Evolutionary conservation across 2,797 vertebrate species (phyloP), one percentile per base, ranked within the genome.

Genomic region (Borostomias antarcticus): DNA sequence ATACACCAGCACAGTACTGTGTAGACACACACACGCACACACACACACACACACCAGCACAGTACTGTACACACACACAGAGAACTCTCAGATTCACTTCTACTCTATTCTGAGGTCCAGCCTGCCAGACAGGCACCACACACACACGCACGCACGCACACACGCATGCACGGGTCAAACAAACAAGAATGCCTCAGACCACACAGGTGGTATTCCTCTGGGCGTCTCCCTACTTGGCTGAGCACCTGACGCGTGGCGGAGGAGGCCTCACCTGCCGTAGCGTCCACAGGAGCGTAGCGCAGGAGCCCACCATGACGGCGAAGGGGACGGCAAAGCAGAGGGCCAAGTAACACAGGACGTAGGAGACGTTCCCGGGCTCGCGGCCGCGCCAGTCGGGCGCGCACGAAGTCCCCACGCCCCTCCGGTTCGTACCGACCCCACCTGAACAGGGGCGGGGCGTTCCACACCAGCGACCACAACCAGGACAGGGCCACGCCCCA

Each of bases 401-500:
- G 1, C 92, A 94, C 64, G 89, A 93, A 0, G 92, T 93, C 77
- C 88, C 83, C 0, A 91, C 87, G n/a, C 0, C 91, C 91, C 79
- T 94, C 91, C 81, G 92, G 76, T 61, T 93, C 87, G 25, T 91
- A 91, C 64, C 83, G 86, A 58, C 92, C 91, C 91, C 92, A 93
- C 26, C 92, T 90, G 26, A 92, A 91, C 40, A 93, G 82, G 0
- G 92, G 90, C 0, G 90, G 91, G 2, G 87, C 45, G 61, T 91
- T 92, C 91, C 91, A 93, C 4, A 81, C 65, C 9, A 93, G 77
- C 51, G 92, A 93, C 91, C 90, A 93, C n/a, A 87, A 62, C 91
- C 92, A 93, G 35, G 87, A 87, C 4, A 85, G 45, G 3, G 68
- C 82, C 5, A 91, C 86, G 1, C 90, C 90, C 30, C 76, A 77